Conservation (phyloP, 1,140 invertebrate species). For the Atta colombica region DNA sequence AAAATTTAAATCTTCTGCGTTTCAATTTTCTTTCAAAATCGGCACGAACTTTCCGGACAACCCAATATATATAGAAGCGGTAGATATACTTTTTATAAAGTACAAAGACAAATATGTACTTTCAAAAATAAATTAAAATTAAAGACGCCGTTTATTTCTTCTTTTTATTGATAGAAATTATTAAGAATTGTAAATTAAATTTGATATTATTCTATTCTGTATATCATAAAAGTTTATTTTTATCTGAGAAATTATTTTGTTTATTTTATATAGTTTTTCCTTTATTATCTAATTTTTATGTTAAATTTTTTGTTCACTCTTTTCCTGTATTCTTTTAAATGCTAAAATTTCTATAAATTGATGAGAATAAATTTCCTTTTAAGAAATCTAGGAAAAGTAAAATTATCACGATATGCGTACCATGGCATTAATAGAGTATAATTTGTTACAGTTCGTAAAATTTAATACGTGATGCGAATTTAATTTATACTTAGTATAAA, state of each 20-base stretch:
- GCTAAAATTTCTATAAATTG: not conserved
- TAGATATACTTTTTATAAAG: too few species aligned
- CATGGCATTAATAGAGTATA: not conserved
- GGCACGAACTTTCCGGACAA: too few species aligned
- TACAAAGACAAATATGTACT: too few species aligned
- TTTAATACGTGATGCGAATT: constrained; percentile 3
- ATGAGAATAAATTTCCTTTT: not conserved
- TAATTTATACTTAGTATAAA: not conserved
- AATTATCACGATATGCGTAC: not conserved
- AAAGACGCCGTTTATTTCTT: too few species aligned
- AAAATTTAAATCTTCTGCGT: too few species aligned
- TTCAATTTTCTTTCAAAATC: too few species aligned
- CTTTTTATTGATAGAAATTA: too few species aligned
- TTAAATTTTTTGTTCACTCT: not conserved
- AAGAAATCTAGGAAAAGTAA: not conserved
- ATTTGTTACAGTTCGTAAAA: not conserved
- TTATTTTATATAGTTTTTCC: not conserved
- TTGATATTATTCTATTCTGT: too few species aligned
- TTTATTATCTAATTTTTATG: not conserved
- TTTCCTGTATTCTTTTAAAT: not conserved
- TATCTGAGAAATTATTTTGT: not conserved
- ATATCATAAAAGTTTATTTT: not conserved
- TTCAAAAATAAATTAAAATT: too few species aligned
- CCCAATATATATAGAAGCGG: too few species aligned
- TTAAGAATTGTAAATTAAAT: too few species aligned